Evolutionary conservation across 2,113 vertebrate species (phyloP).

Genomic region (Phocoena sinus): DNA sequence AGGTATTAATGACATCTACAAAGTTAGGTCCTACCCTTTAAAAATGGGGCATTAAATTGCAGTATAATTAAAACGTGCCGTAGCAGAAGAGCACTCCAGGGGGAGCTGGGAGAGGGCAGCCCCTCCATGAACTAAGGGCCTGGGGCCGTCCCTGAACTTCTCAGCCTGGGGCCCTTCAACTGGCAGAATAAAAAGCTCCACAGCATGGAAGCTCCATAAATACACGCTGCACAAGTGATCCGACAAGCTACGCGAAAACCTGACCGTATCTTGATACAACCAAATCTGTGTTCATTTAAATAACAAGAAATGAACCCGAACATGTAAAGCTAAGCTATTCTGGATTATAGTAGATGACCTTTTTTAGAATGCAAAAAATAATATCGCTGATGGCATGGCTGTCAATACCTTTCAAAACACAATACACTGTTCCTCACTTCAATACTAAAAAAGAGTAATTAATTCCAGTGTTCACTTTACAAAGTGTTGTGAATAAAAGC

Average conservation of each 20-base stretch:
- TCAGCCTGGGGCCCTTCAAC: neutral
- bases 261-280: neutral
- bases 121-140: rapidly evolving
- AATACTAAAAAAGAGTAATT: neutral
- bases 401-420: neutral
- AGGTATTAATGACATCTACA: neutral
- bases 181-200: neutral
- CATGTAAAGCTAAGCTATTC: neutral
- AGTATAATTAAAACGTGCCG: neutral
- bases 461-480: neutral
- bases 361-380: neutral
- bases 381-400: neutral
- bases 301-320: neutral
- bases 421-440: neutral
- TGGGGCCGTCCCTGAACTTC: rapidly evolving
- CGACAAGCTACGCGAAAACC: neutral
- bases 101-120: neutral
- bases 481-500: neutral
- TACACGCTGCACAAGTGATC: rapidly evolving
- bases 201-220: neutral
- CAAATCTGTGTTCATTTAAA: neutral
- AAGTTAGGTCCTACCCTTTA: neutral
- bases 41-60: neutral
- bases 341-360: neutral
- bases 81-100: rapidly evolving